Conservation (phyloP, 1,140 invertebrate species). For the Drosophila burlai region DNA sequence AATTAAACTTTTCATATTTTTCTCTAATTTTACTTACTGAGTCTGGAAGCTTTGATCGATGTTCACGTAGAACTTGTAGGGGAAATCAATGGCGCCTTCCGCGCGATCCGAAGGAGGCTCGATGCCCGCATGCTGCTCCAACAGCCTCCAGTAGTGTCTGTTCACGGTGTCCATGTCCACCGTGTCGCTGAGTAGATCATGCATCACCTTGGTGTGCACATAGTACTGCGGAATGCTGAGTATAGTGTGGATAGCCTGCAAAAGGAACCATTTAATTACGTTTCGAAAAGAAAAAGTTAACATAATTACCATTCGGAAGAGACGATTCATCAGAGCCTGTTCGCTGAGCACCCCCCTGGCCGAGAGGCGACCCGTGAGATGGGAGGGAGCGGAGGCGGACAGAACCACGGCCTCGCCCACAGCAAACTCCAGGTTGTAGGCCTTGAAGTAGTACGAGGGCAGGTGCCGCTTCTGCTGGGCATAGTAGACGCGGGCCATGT, state of each 20-base stretch:
- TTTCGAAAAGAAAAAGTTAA: too few relatives aligned
- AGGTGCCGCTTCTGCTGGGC: conserved; percentile 88
- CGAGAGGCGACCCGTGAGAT: conserved; percentile 85
- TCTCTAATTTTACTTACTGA: conserved; percentile 47
- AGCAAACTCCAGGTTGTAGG: conserved; percentile 90
- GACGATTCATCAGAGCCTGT: conserved; percentile 77
- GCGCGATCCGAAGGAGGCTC: conserved; percentile 86
- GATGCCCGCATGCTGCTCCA: conserved; percentile 87
- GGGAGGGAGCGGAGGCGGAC: conserved; percentile 87
- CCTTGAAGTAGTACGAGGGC: conserved; percentile 86
- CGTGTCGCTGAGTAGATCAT: conserved; percentile 70
- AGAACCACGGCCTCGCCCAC: conserved; percentile 89
- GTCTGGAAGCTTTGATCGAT: conserved; percentile 77
- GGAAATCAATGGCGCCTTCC: conserved; percentile 88
- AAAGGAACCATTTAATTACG: background rate
- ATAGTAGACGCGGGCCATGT: conserved; percentile 92
- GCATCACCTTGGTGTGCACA: conserved; percentile 80
- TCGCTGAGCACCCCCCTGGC: conserved; percentile 59
- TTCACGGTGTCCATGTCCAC: conserved; percentile 86
- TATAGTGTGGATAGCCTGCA: conserved; percentile 75
- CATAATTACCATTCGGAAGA: conserved; percentile 86
- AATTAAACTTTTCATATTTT: too few relatives aligned
- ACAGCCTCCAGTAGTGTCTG: conserved; percentile 87
- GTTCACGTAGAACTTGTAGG: conserved; percentile 83
- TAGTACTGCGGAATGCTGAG: conserved; percentile 76